Evolutionary conservation across 2,797 vertebrate genomes (phyloP).

Genomic region (Pseudochromis fuscus): DNA sequence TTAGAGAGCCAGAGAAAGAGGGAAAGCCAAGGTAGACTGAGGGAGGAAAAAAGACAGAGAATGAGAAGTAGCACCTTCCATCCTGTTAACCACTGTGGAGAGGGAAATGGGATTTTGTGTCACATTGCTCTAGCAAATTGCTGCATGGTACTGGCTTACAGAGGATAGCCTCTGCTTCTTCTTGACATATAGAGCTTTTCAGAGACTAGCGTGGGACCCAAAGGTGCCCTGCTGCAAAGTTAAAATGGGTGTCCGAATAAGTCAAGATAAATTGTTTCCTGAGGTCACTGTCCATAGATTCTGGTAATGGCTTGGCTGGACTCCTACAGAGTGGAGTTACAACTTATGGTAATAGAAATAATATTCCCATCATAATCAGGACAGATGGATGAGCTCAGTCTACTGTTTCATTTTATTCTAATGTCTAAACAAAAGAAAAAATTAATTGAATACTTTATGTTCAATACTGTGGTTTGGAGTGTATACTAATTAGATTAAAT

Average conservation of each 20-base stretch:
- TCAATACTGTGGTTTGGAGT: too few species aligned
- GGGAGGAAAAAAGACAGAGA: not conserved
- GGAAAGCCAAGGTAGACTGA: slow-evolving; percentile 14
- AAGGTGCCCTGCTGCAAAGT: slow-evolving; percentile 44
- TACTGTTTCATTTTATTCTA: too few species aligned
- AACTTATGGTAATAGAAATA: not conserved
- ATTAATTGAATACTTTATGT: too few species aligned
- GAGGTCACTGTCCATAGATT: slow-evolving; percentile 23
- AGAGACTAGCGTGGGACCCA: slow-evolving; percentile 39
- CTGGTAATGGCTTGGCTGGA: not conserved
- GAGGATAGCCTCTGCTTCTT: slow-evolving; percentile 59
- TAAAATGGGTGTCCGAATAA: slow-evolving; percentile 41
- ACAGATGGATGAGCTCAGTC: too few species aligned
- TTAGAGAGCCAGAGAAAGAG: slow-evolving; percentile 32
- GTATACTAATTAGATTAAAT: too few species aligned
- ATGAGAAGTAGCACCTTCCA: slow-evolving; percentile 32
- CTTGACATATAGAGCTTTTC: slow-evolving; percentile 59
- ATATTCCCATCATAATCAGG: not conserved
- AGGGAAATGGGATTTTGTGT: slow-evolving; percentile 77
- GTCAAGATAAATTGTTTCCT: slow-evolving; percentile 45
- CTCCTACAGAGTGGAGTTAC: too few species aligned
- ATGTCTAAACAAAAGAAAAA: too few species aligned
- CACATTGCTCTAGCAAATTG: slow-evolving; percentile 71
- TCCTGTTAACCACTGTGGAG: slow-evolving; percentile 71
- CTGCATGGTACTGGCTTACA: slow-evolving; percentile 54